Evolutionary conservation across 2,888 invertebrate genomes (phyloP).

Genomic region (Lamellibrachia columna): DNA sequence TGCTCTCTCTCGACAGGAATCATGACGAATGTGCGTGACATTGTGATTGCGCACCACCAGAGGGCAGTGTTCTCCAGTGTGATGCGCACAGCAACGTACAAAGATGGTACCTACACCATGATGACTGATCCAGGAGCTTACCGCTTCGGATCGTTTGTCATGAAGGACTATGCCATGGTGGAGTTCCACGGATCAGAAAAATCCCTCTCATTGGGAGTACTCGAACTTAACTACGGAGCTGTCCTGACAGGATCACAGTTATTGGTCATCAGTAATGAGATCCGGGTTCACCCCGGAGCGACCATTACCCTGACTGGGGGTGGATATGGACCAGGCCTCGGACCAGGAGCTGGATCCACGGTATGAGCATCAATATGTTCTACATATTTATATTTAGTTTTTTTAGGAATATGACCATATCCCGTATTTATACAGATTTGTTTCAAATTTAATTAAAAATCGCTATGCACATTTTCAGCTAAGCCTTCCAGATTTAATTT

Average conservation of each 20-base stretch:
- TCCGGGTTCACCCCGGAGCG: conserved; percentile 49
- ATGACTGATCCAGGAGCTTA: conserved; percentile 46
- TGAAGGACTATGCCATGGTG: conserved; percentile 47
- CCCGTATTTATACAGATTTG: background rate
- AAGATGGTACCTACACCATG: conserved; percentile 39
- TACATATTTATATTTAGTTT: too few species aligned
- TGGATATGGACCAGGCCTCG: conserved; percentile 43
- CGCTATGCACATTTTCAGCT: too few species aligned
- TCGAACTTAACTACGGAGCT: conserved; percentile 49
- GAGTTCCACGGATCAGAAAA: conserved; percentile 43
- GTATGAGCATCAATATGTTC: conserved; percentile 32
- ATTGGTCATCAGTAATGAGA: conserved; percentile 43
- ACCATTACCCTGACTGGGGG: conserved; percentile 41
- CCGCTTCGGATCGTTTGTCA: conserved; percentile 47
- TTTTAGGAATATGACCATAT: background rate
- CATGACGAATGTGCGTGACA: conserved; percentile 46
- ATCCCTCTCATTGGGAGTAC: conserved; percentile 40
- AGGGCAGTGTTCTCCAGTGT: conserved; percentile 44
- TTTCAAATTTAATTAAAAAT: too few species aligned
- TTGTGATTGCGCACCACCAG: conserved; percentile 49
- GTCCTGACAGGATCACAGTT: conserved; percentile 42
- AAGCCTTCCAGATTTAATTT: too few species aligned
- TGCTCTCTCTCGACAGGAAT: conserved; percentile 40
- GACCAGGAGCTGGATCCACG: conserved; percentile 45
- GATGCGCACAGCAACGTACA: conserved; percentile 44